Conservation (phyloP, 2,113 vertebrate species). For the Electrona antarctica region DNA sequence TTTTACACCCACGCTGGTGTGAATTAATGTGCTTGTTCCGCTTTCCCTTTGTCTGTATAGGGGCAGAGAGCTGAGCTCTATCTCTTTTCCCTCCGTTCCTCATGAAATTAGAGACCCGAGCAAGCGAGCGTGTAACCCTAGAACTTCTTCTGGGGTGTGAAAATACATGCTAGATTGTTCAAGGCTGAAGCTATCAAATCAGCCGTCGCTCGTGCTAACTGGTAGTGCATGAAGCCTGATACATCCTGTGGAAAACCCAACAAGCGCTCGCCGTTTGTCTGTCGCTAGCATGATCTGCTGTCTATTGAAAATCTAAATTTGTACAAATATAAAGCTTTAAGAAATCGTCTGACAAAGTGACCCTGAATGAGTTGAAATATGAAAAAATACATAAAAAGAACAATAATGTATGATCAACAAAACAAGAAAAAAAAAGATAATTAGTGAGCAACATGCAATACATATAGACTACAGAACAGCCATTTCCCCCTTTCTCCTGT, state of each 20-base stretch:
- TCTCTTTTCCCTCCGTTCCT: not conserved
- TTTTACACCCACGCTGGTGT: not conserved
- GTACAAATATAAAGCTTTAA: too few species aligned
- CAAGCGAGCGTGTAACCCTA: not conserved
- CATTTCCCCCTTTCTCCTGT: too few species aligned
- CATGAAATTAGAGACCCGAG: slow-evolving; percentile 6
- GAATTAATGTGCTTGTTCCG: not conserved
- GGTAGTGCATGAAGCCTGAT: too few species aligned
- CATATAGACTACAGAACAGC: too few species aligned
- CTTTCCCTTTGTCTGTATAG: not conserved
- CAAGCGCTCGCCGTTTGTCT: too few species aligned
- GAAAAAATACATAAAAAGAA: not conserved
- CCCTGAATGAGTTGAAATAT: not conserved
- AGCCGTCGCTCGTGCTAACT: not conserved
- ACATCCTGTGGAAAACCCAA: too few species aligned
- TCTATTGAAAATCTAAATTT: too few species aligned
- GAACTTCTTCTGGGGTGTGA: not conserved
- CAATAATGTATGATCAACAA: too few species aligned
- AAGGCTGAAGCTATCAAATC: not conserved
- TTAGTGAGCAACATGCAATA: too few species aligned
- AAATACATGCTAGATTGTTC: not conserved
- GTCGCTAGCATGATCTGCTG: too few species aligned
- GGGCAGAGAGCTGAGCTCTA: not conserved
- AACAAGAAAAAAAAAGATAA: too few species aligned
- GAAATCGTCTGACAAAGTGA: too few species aligned